Evolutionary conservation across 2,888 invertebrate species (phyloP).

Genomic region (Patella depressa): DNA sequence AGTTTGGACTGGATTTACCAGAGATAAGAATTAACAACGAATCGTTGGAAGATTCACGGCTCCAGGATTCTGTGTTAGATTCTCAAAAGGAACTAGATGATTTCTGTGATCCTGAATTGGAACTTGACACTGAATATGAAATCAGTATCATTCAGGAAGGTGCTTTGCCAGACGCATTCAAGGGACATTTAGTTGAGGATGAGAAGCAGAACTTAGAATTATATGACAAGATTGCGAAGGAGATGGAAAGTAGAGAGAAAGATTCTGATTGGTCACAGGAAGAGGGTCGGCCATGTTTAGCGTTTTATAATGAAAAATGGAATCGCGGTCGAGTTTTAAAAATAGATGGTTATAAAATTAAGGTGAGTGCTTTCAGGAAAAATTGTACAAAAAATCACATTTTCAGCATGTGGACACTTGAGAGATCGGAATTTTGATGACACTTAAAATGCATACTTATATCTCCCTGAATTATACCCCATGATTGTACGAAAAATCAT

Average conservation of each 20-base stretch:
- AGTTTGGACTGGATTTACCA: background rate
- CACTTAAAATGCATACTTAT: too few species aligned
- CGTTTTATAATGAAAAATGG: slow-evolving; percentile 57
- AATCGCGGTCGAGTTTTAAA: background rate
- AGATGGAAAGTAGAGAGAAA: slow-evolving; percentile 27
- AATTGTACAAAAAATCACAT: too few species aligned
- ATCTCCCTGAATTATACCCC: too few species aligned
- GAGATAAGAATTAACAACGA: slow-evolving; percentile 18
- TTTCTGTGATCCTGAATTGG: background rate
- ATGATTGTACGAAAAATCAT: too few species aligned
- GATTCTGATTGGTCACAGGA: slow-evolving; percentile 72
- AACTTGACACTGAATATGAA: background rate
- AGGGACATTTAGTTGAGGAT: background rate
- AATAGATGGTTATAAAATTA: background rate
- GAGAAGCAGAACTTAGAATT: slow-evolving; percentile 7
- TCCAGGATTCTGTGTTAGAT: too few species aligned
- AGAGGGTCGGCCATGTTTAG: slow-evolving; percentile 80
- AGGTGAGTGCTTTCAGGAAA: background rate
- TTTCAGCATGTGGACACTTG: too few species aligned
- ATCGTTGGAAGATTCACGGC: background rate
- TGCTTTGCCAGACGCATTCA: background rate
- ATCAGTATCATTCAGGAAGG: background rate
- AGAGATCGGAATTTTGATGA: too few species aligned
- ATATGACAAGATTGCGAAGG: slow-evolving; percentile 23
- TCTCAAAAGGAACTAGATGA: too few species aligned